Conservation (phyloP, 2,113 vertebrate genomes). For the Opisthocomus hoazin region DNA sequence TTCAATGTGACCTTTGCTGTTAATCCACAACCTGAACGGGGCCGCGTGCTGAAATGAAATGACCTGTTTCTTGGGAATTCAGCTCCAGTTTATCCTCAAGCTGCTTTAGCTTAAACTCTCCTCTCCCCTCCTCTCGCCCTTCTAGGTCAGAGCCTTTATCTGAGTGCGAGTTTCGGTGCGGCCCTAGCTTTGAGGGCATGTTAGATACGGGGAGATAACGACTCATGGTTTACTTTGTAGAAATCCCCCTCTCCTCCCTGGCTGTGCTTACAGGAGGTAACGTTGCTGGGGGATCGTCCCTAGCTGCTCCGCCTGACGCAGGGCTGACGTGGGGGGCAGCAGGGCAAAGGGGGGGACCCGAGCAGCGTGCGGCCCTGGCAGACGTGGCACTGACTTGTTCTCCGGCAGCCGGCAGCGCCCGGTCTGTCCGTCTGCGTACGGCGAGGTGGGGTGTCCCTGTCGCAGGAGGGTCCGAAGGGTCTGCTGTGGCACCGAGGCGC, state of each 20-base stretch:
- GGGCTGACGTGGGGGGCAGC: neutral
- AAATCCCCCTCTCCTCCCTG: neutral
- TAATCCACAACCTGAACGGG: slow-evolving; percentile 5
- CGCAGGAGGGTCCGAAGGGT: neutral
- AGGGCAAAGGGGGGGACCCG: neutral
- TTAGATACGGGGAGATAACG: neutral
- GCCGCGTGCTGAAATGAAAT: neutral
- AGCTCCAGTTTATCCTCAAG: slow-evolving; percentile 31
- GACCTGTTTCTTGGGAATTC: slow-evolving; percentile 34
- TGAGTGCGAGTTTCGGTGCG: neutral
- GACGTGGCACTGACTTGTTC: neutral
- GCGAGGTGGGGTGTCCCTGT: fast-evolving
- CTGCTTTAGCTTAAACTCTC: slow-evolving; percentile 36
- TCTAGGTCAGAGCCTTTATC: slow-evolving; percentile 40
- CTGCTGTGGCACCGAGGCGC: neutral
- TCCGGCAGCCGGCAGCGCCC: neutral
- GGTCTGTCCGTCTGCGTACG: fast-evolving
- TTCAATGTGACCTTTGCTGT: slow-evolving; percentile 50
- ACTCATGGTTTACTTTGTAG: neutral
- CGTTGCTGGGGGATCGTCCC: neutral
- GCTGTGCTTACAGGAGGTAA: neutral
- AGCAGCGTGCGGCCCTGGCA: neutral
- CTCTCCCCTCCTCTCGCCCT: neutral
- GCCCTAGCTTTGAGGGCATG: neutral
- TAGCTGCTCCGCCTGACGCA: fast-evolving